Evolutionary conservation across 2,797 vertebrate genomes (phyloP), one percentile per base, ranked within the genome.

Genomic region (Chrosomus eos): DNA sequence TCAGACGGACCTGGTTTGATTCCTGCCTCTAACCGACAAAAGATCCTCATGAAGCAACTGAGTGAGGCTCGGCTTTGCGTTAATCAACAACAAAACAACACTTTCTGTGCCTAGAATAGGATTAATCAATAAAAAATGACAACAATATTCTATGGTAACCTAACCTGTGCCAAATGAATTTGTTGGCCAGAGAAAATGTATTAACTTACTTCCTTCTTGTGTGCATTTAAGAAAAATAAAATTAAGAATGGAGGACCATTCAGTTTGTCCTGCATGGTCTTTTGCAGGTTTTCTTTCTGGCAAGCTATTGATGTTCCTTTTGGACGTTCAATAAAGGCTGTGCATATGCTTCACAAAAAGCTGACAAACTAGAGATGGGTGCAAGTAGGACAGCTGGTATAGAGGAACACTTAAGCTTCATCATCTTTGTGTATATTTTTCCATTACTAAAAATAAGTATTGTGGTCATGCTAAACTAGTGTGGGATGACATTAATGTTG

Each of bases 21-120:
- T 78, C 71, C 48, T 80, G 38, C 83, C 75, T 86, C 66, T 19
- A 60, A 45, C 45, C 40, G 16, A 60, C 85, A 86, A 82, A 66
- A 33, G 19, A 43, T 84, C 81, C 64, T 66, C 74, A 79, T 60
- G 68, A 68, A 70, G 67, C 21, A 66, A 58, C 76, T 43, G 40
- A 51, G 26, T 33, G 33, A 33, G 33, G 33, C 33, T 33, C 86
- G 66, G 60, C 64, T 62, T 70, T 38, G 45, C 40, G 55, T 55
- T 45, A 19, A 51, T 23, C 23, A 62, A 84, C 26, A 75, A 58
- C 33, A 66, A 60, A 72, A 81, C 36, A 4, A 67, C 36, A 55
- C 36, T 43, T 70, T 28, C 9, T 75, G 62, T 23, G 64, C 66
- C 66, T 53, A 33, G 21, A 68, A 81, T 40, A 43, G 5, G 62